Evolutionary conservation across 2,113 vertebrate species (phyloP).

Genomic region (Phalacrocorax brasilianus): DNA sequence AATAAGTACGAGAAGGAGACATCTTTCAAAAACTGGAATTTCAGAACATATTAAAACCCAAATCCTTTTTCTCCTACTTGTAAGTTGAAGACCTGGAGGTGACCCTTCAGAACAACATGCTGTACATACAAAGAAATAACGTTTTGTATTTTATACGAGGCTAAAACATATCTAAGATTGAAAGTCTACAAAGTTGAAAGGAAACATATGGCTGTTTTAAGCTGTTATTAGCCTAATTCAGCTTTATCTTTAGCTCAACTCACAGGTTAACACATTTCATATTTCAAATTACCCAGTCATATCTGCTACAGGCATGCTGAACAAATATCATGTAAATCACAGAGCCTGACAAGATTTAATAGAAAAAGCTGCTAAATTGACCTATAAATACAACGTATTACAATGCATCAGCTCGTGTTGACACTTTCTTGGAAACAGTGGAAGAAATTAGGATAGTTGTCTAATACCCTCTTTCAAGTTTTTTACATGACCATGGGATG

Average conservation of each 20-base stretch:
- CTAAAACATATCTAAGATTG: neutral
- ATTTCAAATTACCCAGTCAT: constrained; percentile 28
- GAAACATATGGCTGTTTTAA: constrained; percentile 28
- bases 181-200: constrained; percentile 20
- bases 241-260: constrained; percentile 49
- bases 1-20: neutral
- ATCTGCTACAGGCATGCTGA: constrained; percentile 28
- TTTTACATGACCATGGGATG: neutral
- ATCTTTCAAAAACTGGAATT: neutral
- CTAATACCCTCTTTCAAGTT: neutral
- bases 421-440: constrained; percentile 34
- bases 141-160: neutral
- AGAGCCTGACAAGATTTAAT: constrained; percentile 37
- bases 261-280: constrained; percentile 43
- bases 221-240: constrained; percentile 32
- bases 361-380: constrained; percentile 50
- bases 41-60: neutral
- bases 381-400: constrained; percentile 21
- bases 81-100: neutral
- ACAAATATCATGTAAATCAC: constrained; percentile 52
- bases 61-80: neutral
- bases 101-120: neutral
- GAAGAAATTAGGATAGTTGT: neutral
- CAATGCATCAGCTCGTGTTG: constrained; percentile 15
- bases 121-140: neutral